Evolutionary conservation across 2,797 vertebrate genomes (phyloP).

Genomic region (Manis crassicaudata): DNA sequence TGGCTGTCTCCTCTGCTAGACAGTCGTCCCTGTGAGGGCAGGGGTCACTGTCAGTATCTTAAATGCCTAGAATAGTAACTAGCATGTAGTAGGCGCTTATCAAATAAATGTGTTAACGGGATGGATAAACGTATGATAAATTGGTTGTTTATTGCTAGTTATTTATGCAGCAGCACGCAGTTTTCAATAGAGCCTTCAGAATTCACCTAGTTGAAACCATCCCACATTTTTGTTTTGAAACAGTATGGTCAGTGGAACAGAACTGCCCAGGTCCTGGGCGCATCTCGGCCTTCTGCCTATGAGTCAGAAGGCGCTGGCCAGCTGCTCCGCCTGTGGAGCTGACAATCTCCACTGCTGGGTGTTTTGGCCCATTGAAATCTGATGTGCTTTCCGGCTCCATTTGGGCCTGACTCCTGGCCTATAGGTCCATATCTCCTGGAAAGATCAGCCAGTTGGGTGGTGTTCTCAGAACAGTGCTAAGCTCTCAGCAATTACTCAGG

Average conservation of each 20-base stretch:
- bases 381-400: too few species aligned
- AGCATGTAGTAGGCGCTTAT: background rate
- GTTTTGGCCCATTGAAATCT: background rate
- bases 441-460: background rate
- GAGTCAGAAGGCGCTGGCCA: background rate
- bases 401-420: background rate
- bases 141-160: background rate
- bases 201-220: background rate
- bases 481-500: background rate
- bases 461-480: background rate
- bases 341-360: background rate
- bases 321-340: background rate
- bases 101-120: background rate
- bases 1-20: background rate
- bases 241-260: background rate
- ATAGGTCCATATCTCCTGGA: background rate
- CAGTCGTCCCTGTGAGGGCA: background rate
- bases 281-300: background rate
- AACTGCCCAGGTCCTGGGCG: background rate
- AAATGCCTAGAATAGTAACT: background rate
- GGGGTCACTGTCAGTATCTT: background rate
- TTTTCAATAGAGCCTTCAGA: background rate
- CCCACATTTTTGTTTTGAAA: background rate
- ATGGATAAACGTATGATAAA: background rate
- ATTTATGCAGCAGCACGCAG: background rate